phyloP scores from a whole-genome alignment of 2,888 invertebrate genomes.

The Apoderus coryli region DNA sequence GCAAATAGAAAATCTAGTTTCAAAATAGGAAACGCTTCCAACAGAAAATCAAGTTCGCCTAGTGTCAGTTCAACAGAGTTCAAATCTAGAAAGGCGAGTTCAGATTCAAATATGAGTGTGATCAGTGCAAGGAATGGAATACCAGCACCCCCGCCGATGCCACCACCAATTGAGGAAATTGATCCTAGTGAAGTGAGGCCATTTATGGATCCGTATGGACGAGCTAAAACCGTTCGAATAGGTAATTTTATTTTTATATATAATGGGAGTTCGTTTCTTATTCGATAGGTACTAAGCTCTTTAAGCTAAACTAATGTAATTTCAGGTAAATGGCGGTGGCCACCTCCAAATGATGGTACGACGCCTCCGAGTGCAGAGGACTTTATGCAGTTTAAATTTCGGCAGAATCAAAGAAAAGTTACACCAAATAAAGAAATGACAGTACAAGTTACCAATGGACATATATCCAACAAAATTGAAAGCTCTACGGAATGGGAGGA shows the following conservation, averaged over 20 bases:
- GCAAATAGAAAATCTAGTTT: constrained; percentile 32
- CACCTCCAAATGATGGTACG: constrained; percentile 73
- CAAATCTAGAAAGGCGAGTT: constrained; percentile 32
- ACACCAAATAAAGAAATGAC: constrained; percentile 49
- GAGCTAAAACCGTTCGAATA: constrained; percentile 88
- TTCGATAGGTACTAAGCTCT: too few species aligned
- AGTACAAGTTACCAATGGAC: constrained; percentile 21
- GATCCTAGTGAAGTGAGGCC: constrained; percentile 72
- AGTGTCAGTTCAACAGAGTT: constrained; percentile 28
- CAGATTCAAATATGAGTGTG: constrained; percentile 33
- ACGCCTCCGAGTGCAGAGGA: constrained; percentile 57
- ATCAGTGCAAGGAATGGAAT: constrained; percentile 31
- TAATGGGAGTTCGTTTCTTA: too few species aligned
- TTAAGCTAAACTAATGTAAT: too few species aligned
- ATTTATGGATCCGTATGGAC: constrained; percentile 79
- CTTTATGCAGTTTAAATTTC: constrained; percentile 78
- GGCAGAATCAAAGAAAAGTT: constrained; percentile 62
- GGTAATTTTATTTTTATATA: constrained; percentile 28
- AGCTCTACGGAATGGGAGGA: constrained; percentile 68
- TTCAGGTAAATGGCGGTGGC: constrained; percentile 81
- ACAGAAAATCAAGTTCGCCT: constrained; percentile 29
- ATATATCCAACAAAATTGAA: constrained; percentile 19
- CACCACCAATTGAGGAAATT: constrained; percentile 65
- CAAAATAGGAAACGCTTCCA: constrained; percentile 19
- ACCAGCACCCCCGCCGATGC: constrained; percentile 82